Evolutionary conservation across 2,888 invertebrate species (phyloP).

Genomic region (Dioctria rufipes): DNA sequence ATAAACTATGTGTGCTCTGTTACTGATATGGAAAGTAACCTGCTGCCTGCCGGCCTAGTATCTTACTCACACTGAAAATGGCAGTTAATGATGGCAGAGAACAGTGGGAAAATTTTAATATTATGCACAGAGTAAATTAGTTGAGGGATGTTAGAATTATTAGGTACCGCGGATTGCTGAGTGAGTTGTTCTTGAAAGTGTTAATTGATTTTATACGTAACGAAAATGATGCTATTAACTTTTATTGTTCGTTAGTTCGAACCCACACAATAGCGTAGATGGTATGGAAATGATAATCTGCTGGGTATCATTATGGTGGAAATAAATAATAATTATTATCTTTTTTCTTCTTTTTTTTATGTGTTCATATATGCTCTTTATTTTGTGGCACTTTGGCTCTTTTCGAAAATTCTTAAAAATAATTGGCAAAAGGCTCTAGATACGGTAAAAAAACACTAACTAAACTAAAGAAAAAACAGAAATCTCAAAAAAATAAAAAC

Average conservation of each 20-base stretch:
- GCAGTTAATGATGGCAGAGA: neutral
- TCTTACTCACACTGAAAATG: constrained; percentile 9
- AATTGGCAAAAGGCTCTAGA: too few species aligned
- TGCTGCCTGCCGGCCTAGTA: constrained; percentile 20
- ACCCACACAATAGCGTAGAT: neutral
- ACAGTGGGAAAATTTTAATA: neutral
- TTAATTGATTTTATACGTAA: constrained; percentile 20
- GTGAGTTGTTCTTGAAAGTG: constrained; percentile 24
- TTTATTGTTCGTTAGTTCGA: too few species aligned
- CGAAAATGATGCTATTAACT: constrained; percentile 12
- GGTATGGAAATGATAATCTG: neutral
- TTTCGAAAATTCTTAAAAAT: neutral
- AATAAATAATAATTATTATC: too few species aligned
- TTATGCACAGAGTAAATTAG: constrained; percentile 23
- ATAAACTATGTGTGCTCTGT: constrained; percentile 41
- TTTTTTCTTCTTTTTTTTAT: too few species aligned
- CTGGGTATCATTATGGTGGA: neutral
- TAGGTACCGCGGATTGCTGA: neutral
- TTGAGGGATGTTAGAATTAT: constrained; percentile 7
- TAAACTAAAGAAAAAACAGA: too few species aligned
- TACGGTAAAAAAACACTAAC: too few species aligned
- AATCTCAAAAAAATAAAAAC: too few species aligned
- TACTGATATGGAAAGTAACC: constrained; percentile 45
- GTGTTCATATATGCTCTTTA: neutral
- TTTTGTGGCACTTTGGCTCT: neutral